phyloP scores from a whole-genome alignment of 2,113 vertebrate species.

The Oenanthe melanoleuca region DNA sequence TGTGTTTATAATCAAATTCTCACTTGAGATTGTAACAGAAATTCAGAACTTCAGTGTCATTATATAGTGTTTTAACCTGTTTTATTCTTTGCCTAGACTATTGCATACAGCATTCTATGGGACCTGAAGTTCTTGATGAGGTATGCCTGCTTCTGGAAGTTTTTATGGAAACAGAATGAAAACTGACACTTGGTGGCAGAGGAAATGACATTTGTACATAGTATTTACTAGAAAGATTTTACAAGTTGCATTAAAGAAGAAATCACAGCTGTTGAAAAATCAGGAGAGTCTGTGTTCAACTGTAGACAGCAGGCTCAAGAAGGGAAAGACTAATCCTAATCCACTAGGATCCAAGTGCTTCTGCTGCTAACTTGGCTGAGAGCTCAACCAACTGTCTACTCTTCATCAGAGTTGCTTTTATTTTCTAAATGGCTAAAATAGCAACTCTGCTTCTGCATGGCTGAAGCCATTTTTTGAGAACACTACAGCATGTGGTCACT shows the following conservation, averaged over 20 bases:
- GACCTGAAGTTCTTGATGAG: constrained; percentile 98
- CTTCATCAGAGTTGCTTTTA: neutral
- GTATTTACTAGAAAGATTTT: neutral
- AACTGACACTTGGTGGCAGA: neutral
- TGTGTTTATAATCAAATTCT: neutral
- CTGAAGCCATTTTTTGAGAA: neutral
- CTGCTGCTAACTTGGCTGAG: neutral
- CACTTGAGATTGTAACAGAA: neutral
- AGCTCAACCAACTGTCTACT: neutral
- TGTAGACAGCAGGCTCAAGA: neutral
- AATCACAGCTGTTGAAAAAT: neutral
- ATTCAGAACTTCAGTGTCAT: neutral
- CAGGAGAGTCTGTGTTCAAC: neutral
- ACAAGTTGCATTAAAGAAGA: neutral
- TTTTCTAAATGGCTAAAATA: neutral
- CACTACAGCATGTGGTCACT: neutral
- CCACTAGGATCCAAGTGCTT: neutral
- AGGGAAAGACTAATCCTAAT: neutral
- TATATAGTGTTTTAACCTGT: neutral
- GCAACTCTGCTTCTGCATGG: neutral
- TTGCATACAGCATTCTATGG: constrained; percentile 99
- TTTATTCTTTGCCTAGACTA: constrained; percentile 80
- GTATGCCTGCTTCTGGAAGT: constrained; percentile 71
- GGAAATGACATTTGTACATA: neutral
- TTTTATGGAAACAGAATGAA: neutral